Percentiles rank a stretch among this genome's conserved stretches.
Conservation (phyloP, 2,797 vertebrate species). For the Oreortyx pictus region DNA sequence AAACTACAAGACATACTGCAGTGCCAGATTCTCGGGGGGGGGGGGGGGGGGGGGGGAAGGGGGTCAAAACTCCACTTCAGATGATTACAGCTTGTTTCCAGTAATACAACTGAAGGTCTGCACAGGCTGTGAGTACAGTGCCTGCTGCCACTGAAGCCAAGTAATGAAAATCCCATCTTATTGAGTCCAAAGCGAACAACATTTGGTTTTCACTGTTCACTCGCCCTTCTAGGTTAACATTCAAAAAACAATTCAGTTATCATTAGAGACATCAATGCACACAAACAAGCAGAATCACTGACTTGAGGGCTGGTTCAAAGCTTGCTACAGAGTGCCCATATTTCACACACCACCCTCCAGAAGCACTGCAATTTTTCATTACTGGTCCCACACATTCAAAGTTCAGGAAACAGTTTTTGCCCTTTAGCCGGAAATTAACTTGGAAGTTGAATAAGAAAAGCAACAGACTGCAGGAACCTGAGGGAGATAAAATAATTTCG, state of each 20-base stretch:
- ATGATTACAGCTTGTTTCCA: background rate
- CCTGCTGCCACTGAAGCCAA: background rate
- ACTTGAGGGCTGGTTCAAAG: background rate
- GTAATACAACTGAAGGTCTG: background rate
- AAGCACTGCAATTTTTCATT: background rate
- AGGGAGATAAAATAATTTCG: background rate
- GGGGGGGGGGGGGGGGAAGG: too few relatives aligned
- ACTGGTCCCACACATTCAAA: background rate
- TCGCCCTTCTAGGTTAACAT: background rate
- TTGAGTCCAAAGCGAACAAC: background rate
- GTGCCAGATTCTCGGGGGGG: background rate
- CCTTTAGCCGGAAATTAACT: background rate
- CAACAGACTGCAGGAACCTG: background rate
- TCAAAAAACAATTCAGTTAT: background rate
- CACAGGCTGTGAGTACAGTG: background rate
- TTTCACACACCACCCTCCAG: background rate
- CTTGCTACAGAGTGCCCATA: rapidly evolving
- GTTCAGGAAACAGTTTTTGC: background rate
- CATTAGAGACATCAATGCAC: background rate
- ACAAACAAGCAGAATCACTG: background rate
- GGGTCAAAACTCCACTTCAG: background rate
- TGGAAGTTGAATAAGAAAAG: background rate
- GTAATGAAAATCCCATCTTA: background rate
- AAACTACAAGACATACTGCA: background rate
- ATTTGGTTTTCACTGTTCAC: background rate